Conservation (phyloP, 2,113 vertebrate genomes). For the Hucho hucho region DNA sequence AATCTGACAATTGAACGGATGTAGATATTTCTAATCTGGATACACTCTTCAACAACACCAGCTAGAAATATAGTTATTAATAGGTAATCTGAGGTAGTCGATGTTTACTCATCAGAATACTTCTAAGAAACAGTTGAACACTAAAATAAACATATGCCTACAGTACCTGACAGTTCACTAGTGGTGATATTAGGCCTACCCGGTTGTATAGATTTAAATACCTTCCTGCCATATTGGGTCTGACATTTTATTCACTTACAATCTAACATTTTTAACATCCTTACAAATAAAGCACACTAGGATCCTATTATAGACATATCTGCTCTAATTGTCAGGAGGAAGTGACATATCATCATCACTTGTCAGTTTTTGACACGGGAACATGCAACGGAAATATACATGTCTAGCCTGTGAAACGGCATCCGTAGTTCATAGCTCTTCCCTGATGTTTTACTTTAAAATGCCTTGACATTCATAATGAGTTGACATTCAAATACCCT, state of each 20-base stretch:
- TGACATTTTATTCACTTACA: background rate
- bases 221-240: background rate
- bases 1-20: too few species aligned
- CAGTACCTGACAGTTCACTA: too few species aligned
- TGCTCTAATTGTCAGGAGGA: conserved; percentile 8
- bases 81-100: too few species aligned
- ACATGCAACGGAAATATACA: background rate
- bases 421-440: conserved; percentile 44
- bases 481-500: conserved; percentile 65
- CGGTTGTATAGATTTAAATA: background rate
- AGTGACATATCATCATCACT: background rate
- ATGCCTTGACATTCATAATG: conserved; percentile 15
- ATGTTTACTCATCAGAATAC: too few species aligned
- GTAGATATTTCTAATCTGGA: too few species aligned
- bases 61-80: too few species aligned
- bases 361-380: background rate
- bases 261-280: background rate
- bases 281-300: background rate
- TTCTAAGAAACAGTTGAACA: too few species aligned
- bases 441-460: conserved; percentile 56
- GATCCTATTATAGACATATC: background rate
- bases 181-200: too few species aligned
- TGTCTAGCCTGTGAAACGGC: conserved; percentile 42
- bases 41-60: too few species aligned
- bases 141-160: too few species aligned